Evolutionary conservation across 2,797 vertebrate species (phyloP).

Genomic region (Rhabdomys pumilio): DNA sequence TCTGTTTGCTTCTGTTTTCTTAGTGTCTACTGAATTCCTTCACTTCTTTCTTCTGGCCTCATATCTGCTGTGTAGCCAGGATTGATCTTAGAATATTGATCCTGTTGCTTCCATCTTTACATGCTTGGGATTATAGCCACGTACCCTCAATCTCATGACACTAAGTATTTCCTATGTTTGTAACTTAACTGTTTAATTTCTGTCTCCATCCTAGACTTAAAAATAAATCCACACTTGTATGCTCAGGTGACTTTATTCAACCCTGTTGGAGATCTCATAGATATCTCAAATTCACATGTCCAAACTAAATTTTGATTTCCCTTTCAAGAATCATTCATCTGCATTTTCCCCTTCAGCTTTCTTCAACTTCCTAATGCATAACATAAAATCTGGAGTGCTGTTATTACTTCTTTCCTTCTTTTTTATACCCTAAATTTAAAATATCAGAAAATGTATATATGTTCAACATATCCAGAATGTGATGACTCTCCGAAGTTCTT

Average conservation of each 20-base stretch:
- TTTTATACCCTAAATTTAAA: not conserved
- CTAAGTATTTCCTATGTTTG: not conserved
- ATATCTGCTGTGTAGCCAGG: not conserved
- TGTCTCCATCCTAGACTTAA: not conserved
- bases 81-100: not conserved
- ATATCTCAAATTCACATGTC: not conserved
- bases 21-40: slow-evolving; percentile 23
- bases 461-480: not conserved
- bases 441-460: not conserved
- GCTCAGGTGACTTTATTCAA: not conserved
- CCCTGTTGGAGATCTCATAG: not conserved
- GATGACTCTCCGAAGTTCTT: not conserved
- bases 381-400: not conserved
- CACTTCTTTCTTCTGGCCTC: not conserved
- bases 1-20: slow-evolving; percentile 33
- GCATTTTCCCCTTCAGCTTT: not conserved
- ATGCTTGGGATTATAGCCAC: not conserved
- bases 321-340: not conserved
- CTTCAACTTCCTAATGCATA: not conserved
- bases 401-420: not conserved
- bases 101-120: not conserved
- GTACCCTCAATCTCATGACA: not conserved
- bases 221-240: not conserved
- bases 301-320: not conserved
- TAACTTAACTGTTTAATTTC: slow-evolving; percentile 10